Conservation (phyloP, 2,797 vertebrate species). For the Hippopotamyrus pictus region DNA sequence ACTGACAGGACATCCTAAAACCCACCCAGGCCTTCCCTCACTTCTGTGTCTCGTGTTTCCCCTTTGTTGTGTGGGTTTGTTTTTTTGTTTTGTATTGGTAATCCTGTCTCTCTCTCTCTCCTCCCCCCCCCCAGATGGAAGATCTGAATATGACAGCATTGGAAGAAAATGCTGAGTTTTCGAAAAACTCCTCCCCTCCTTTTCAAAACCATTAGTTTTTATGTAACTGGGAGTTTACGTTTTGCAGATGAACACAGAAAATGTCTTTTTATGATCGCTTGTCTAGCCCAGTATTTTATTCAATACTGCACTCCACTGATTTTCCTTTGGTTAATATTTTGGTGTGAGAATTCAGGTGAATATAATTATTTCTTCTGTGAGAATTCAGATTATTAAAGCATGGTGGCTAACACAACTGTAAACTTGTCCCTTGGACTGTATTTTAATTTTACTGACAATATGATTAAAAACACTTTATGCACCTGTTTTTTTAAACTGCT, state of each 20-base stretch:
- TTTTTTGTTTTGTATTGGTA: not conserved
- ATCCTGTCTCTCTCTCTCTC: slow-evolving; percentile 14
- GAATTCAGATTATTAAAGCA: not conserved
- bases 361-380: not conserved
- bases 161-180: slow-evolving; percentile 53
- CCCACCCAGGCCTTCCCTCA: not conserved
- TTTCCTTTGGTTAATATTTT: not conserved
- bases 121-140: slow-evolving; percentile 46
- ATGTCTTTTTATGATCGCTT: not conserved
- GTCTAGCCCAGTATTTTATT: not conserved
- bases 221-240: not conserved
- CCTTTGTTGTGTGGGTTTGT: not conserved
- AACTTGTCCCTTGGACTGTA: not conserved
- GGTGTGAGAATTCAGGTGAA: not conserved
- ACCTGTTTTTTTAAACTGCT: not conserved
- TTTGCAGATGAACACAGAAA: not conserved
- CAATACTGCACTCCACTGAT: not conserved
- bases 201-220: not conserved
- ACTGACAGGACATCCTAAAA: not conserved
- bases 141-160: slow-evolving; percentile 40
- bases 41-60: not conserved
- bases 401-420: not conserved
- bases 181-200: not conserved
- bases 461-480: not conserved
- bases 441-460: slow-evolving; percentile 3